A percentile compares a stretch with the other conserved stretches of the same genome.
Conservation (phyloP, 1,140 invertebrate genomes). For the Habropoda laboriosa region DNA sequence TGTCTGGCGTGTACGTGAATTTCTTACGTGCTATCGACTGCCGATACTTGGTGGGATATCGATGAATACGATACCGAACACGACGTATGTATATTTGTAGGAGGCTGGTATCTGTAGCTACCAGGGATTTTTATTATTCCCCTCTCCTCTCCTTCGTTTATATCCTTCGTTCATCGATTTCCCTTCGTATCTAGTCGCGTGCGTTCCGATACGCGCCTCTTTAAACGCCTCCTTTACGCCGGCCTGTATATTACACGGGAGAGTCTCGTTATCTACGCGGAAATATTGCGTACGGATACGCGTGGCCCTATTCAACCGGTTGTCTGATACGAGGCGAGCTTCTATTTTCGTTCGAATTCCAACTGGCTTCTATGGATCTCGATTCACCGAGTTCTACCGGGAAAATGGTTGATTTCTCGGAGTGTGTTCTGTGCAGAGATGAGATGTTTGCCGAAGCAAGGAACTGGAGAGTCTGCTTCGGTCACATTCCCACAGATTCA, state of each 20-base stretch:
- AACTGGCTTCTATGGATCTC: too few species aligned
- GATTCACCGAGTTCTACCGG: too few species aligned
- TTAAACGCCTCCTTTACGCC: conserved; percentile 19
- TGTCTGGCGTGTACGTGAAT: conserved; percentile 47
- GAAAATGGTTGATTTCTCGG: too few species aligned
- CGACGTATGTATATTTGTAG: conserved; percentile 32
- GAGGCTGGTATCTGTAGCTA: neutral
- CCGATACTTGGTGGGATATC: conserved; percentile 52
- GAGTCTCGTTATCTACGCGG: neutral
- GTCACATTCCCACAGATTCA: too few species aligned
- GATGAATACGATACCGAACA: conserved; percentile 53
- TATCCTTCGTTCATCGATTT: conserved; percentile 24
- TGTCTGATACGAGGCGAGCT: neutral
- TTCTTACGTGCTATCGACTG: conserved; percentile 55
- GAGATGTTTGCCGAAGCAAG: too few species aligned
- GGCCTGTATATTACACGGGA: too few species aligned
- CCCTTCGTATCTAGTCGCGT: conserved; percentile 10
- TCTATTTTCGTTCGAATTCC: neutral
- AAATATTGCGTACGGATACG: neutral
- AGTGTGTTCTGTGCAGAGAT: too few species aligned
- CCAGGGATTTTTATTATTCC: conserved; percentile 55
- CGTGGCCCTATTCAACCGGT: neutral
- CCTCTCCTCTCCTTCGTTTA: too few species aligned
- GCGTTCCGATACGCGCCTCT: neutral
- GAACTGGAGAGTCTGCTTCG: too few species aligned